Conservation (phyloP, 2,888 invertebrate genomes). For the Chrysodeixis includens region DNA sequence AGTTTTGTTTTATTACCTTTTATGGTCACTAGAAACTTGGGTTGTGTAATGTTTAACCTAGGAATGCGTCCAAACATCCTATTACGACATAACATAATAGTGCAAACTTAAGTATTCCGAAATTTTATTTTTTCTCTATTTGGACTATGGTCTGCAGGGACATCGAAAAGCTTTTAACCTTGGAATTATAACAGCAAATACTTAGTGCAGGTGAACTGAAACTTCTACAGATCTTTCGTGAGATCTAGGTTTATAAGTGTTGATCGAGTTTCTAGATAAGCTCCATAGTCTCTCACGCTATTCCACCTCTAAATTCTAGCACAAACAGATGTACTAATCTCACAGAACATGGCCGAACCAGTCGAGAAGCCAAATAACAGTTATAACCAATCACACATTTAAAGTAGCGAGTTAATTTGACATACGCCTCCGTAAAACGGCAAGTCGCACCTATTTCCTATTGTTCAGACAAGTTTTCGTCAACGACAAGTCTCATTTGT, state of each 20-base stretch:
- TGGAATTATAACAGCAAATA: too few species aligned
- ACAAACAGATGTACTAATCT: not conserved
- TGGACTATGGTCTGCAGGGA: too few species aligned
- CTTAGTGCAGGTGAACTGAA: too few species aligned
- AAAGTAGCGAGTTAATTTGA: constrained; percentile 8
- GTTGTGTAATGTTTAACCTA: constrained; percentile 13
- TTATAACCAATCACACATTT: not conserved
- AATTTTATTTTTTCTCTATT: too few species aligned
- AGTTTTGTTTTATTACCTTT: constrained; percentile 58
- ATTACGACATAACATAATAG: not conserved
- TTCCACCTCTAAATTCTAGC: not conserved
- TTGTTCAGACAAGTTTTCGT: constrained; percentile 54
- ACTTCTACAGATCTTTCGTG: too few species aligned
- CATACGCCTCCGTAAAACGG: constrained; percentile 27
- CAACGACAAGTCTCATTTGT: constrained; percentile 63
- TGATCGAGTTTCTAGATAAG: too few species aligned
- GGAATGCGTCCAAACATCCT: constrained; percentile 1
- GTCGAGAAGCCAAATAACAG: not conserved
- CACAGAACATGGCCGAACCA: not conserved
- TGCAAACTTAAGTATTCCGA: not conserved
- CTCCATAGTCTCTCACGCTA: too few species aligned
- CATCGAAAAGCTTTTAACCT: too few species aligned
- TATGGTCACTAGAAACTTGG: constrained; percentile 15
- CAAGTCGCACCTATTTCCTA: constrained; percentile 37
- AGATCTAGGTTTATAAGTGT: too few species aligned